Conservation (phyloP, 2,888 invertebrate species). For the Leptopilina drosophilae region DNA sequence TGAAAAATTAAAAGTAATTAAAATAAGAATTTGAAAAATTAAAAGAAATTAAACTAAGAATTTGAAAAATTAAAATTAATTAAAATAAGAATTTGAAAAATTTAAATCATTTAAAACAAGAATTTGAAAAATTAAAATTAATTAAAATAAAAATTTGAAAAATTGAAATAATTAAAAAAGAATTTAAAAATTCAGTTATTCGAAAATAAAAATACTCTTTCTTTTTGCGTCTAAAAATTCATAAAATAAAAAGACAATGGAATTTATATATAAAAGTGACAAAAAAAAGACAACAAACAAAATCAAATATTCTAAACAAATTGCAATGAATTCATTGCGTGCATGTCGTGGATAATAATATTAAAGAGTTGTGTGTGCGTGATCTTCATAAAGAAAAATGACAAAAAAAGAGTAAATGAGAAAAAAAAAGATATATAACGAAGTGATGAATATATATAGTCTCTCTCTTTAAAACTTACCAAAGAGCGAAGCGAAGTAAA, state of each 20-base stretch:
- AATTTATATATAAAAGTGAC: not conserved
- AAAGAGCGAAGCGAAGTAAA: constrained; percentile 47
- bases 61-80: too few relatives aligned
- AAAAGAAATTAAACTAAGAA: too few relatives aligned
- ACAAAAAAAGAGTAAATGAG: constrained; percentile 47
- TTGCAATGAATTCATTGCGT: not conserved
- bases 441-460: constrained; percentile 46
- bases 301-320: not conserved
- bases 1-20: too few relatives aligned
- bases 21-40: too few relatives aligned
- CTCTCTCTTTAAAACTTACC: constrained; percentile 47
- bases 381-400: constrained; percentile 36
- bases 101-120: too few relatives aligned
- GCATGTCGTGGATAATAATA: not conserved
- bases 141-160: too few relatives aligned
- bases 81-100: too few relatives aligned
- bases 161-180: too few relatives aligned
- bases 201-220: too few relatives aligned
- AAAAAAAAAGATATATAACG: constrained; percentile 44
- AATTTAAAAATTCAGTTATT: too few relatives aligned
- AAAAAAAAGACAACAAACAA: not conserved
- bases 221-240: too few relatives aligned
- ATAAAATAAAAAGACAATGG: not conserved
- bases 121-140: too few relatives aligned
- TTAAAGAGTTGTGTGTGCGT: constrained; percentile 11